Evolutionary conservation across 2,888 invertebrate species (phyloP).

Genomic region (Athrips mouffetella): DNA sequence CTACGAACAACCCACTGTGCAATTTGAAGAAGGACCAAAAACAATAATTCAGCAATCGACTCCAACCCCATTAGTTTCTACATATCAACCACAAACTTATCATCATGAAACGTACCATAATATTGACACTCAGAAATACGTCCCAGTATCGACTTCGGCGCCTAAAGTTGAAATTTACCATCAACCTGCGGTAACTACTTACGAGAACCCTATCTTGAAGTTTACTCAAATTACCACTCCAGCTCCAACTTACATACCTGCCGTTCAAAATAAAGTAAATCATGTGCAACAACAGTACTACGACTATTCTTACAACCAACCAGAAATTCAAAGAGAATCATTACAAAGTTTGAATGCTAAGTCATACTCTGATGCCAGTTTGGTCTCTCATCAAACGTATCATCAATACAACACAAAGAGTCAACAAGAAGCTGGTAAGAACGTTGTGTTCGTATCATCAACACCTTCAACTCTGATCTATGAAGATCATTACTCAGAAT

Average conservation of each 20-base stretch:
- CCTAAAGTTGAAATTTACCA: constrained; percentile 46
- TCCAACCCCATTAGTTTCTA: constrained; percentile 40
- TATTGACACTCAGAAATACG: constrained; percentile 42
- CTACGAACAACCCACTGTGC: constrained; percentile 40
- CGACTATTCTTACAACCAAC: constrained; percentile 55
- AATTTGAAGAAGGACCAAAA: constrained; percentile 53
- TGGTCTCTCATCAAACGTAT: constrained; percentile 65
- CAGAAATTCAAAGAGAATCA: constrained; percentile 58
- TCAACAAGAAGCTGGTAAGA: constrained; percentile 44
- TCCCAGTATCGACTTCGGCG: constrained; percentile 44
- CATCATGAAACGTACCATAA: constrained; percentile 62
- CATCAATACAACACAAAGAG: constrained; percentile 44
- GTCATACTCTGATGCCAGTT: constrained; percentile 59
- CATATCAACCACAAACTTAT: constrained; percentile 53
- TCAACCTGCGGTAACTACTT: constrained; percentile 42
- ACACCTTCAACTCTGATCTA: constrained; percentile 59
- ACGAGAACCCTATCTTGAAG: constrained; percentile 58
- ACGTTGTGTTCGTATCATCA: constrained; percentile 52
- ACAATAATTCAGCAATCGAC: constrained; percentile 44
- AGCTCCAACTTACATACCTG: constrained; percentile 48
- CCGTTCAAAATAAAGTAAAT: constrained; percentile 47
- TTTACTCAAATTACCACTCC: constrained; percentile 50
- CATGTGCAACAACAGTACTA: constrained; percentile 47
- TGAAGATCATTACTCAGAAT: constrained; percentile 60
- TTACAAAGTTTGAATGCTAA: constrained; percentile 42